A percentile compares a stretch with the other conserved stretches of the same genome.
These are phyloP conservation scores for Pterophyllum scalare DNA, from an alignment of 2,113 vertebrate species.

Conservation along the genomic window DNA sequence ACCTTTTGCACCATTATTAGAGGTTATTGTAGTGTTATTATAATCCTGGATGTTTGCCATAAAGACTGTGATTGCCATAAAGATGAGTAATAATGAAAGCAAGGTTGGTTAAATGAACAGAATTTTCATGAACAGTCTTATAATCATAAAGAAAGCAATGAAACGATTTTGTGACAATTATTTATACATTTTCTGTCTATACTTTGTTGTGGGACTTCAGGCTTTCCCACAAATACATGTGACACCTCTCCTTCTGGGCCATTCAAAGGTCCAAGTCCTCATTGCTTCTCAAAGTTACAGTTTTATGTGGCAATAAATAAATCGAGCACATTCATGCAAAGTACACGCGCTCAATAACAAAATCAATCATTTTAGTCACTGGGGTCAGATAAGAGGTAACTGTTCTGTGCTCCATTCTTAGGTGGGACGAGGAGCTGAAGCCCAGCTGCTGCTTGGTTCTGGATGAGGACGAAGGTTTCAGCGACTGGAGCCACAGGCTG, in stretches of 20 bases:
- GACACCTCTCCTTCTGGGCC: background rate
- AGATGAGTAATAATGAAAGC: slow-evolving; percentile 1
- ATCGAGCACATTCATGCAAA: background rate
- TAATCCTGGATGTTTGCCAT: background rate
- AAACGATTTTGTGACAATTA: background rate
- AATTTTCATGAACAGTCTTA: no score
- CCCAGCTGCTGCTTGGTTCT: slow-evolving; percentile 71
- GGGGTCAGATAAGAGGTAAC: background rate
- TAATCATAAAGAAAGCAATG: background rate
- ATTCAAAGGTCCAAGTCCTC: background rate
- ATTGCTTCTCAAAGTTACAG: background rate
- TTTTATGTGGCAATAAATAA: background rate
- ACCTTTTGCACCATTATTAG: background rate
- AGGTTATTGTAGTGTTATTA: background rate
- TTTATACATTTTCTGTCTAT: background rate
- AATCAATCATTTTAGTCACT: background rate
- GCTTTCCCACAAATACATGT: background rate
- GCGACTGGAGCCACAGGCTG: slow-evolving; percentile 89
- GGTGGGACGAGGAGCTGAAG: slow-evolving; percentile 76
- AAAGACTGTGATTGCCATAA: background rate
- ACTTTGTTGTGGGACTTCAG: background rate
- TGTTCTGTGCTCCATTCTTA: slow-evolving; percentile 42
- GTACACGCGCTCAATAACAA: background rate
- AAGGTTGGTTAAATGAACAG: background rate
- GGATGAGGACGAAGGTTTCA: slow-evolving; percentile 93